Base-by-base conservation (phyloP, 2,888 invertebrate species). In the Strigamia maritima region DNA sequence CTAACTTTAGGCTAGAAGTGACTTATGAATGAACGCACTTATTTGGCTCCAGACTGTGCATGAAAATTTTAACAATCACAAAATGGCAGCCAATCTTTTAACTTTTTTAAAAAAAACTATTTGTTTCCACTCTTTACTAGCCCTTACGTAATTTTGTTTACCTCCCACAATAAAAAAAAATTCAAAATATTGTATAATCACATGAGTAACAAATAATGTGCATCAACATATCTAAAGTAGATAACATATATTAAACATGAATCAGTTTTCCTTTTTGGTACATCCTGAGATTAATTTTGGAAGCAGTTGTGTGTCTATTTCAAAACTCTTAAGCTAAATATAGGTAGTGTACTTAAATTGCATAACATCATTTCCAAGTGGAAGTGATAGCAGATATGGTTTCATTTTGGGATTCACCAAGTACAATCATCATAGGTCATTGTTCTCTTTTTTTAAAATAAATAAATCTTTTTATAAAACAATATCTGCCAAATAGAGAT, bases 361-460 rank as follows among this genome's bases (percentile, higher is more conserved):
- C 60, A 19, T 60, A 60, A 60, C 24, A 60, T 24, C 60, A 60
- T 24, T 60, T 19, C 60, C 19, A 60, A 60, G 60, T 60, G 60
- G 60, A 60, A 22, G 60, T 60, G 60, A 60, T 60, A 60, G 60
- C 60, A 24, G 60, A 60, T 60, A 60, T 60, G 10, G 60, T 60
- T 60, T 60, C 60, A 60, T 60, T 60, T 60, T 60, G 60, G 24
- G 60, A 19, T 24, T 60, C 60, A 24, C 60, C 24, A 24, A 60
- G 2, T 60, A 60, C 22, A 60, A 60, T 24, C 60, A 44, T 44
- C 14, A 16, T 10, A n/a, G 60, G 19, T 60, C 60, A 60, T 60
- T 60, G 60, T 60, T 60, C 60, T 60, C 19, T 60, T 60, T 2
- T 60, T 19, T 22, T 60, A 6, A 19, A 60, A 10, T 16, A 19